These are phyloP conservation scores for Yponomeuta malinellus DNA, from an alignment of 2,888 invertebrate genomes.

Conservation along the genomic window DNA sequence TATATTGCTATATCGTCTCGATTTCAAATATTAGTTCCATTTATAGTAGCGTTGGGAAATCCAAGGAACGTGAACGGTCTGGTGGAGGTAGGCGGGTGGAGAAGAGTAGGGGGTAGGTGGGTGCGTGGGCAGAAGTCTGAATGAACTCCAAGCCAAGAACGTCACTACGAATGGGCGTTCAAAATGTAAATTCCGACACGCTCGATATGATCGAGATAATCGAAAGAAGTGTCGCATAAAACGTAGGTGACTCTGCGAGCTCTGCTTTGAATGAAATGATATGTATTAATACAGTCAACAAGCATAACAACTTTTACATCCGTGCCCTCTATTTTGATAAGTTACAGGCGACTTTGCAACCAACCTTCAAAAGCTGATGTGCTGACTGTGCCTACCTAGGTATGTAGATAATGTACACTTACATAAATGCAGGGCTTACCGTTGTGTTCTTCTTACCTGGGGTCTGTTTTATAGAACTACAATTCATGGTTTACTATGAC, in stretches of 20 bases:
- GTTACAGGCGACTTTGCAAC: too few species aligned
- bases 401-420: too few species aligned
- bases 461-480: too few species aligned
- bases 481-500: too few species aligned
- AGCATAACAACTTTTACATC: too few species aligned
- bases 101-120: slow-evolving; percentile 25
- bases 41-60: slow-evolving; percentile 19
- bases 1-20: not conserved
- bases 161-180: slow-evolving; percentile 21
- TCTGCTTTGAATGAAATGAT: slow-evolving; percentile 7
- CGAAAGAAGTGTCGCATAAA: slow-evolving; percentile 7
- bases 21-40: slow-evolving; percentile 14
- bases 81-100: slow-evolving; percentile 14
- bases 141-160: slow-evolving; percentile 33
- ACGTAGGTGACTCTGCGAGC: not conserved
- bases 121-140: slow-evolving; percentile 34
- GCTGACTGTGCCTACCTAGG: too few species aligned
- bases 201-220: slow-evolving; percentile 9
- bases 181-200: slow-evolving; percentile 13
- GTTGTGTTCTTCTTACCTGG: too few species aligned
- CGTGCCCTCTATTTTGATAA: too few species aligned
- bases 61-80: slow-evolving; percentile 18
- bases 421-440: too few species aligned
- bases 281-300: not conserved
- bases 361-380: too few species aligned